These are phyloP conservation scores for Hirudo medicinalis DNA, from an alignment of 1,140 invertebrate genomes.

Conservation along the genomic window DNA sequence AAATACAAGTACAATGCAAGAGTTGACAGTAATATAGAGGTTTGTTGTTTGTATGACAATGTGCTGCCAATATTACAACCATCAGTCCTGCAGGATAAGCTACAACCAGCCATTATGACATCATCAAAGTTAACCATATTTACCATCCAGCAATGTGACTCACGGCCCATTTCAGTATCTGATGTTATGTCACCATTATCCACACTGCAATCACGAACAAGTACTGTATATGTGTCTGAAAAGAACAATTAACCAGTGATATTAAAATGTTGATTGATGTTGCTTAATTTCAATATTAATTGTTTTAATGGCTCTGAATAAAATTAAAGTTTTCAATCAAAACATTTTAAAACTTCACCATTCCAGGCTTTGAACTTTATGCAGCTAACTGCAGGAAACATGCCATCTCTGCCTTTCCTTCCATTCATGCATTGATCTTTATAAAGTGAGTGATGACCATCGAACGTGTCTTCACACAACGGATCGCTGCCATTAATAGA, in stretches of 20 bases:
- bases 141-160: conserved; percentile 36
- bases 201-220: conserved; percentile 46
- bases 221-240: conserved; percentile 26
- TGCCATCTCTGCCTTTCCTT: conserved; percentile 71
- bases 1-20: background rate
- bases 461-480: conserved; percentile 88
- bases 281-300: no score
- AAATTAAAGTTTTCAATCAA: background rate
- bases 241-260: no score
- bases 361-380: conserved; percentile 54
- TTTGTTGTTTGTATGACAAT: no score
- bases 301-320: no score
- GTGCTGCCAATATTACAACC: conserved; percentile 41
- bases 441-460: conserved; percentile 46
- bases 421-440: conserved; percentile 66
- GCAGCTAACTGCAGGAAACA: conserved; percentile 91
- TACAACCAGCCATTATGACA: conserved; percentile 41
- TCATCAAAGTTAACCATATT: conserved; percentile 30
- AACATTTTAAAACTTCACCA: conserved; percentile 25
- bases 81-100: conserved; percentile 47
- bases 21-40: background rate
- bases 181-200: conserved; percentile 40
- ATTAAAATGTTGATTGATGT: no score
- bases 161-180: conserved; percentile 36
- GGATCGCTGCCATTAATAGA: conserved; percentile 73